phyloP scores from a whole-genome alignment of 2,113 vertebrate species.

The Bos taurus region DNA sequence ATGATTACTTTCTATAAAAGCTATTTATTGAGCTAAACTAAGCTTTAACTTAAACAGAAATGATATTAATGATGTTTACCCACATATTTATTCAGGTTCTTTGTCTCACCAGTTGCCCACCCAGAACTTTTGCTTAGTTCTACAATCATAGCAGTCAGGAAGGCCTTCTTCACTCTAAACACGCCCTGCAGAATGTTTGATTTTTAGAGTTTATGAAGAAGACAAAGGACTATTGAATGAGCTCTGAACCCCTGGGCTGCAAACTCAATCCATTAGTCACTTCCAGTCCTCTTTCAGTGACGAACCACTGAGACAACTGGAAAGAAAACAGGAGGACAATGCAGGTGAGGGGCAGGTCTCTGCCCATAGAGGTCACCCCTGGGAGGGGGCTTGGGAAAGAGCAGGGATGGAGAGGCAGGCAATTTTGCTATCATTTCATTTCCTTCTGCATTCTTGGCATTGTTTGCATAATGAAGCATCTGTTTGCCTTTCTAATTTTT shows the following conservation, averaged over 20 bases:
- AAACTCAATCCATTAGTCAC: background rate
- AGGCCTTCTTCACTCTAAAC: no score
- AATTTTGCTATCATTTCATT: background rate
- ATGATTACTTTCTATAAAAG: background rate
- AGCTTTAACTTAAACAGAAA: background rate
- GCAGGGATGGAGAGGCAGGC: background rate
- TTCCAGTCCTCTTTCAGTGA: background rate
- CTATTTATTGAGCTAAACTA: background rate
- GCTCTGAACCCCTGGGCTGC: background rate
- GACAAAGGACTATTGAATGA: background rate
- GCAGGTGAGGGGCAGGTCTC: background rate
- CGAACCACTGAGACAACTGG: background rate
- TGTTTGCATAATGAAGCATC: background rate
- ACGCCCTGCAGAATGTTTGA: background rate
- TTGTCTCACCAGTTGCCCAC: background rate
- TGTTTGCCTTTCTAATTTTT: background rate
- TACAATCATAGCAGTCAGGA: no score
- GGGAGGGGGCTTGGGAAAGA: no score
- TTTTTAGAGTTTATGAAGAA: background rate
- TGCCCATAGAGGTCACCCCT: background rate
- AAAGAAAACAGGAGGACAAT: background rate
- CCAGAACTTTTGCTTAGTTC: background rate
- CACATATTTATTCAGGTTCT: background rate
- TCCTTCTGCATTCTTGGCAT: background rate
- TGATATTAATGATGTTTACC: background rate